Conservation (phyloP, 2,888 invertebrate genomes). For the Ischnus inquisitorius region DNA sequence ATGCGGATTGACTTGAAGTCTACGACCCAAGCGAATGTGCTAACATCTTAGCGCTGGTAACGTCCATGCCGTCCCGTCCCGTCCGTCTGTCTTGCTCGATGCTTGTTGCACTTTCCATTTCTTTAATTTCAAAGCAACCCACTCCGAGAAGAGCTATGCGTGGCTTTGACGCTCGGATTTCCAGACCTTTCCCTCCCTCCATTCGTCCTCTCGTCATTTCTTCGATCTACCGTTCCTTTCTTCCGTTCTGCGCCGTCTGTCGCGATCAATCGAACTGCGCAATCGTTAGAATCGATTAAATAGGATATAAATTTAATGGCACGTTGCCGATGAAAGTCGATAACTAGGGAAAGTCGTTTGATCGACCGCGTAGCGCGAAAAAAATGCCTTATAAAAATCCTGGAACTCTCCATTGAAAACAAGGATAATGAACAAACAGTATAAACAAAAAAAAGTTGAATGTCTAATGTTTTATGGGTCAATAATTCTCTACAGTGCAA, state of each 20-base stretch:
- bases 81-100: conserved; percentile 29
- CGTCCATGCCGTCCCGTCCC: conserved; percentile 18
- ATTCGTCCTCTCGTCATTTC: conserved; percentile 32
- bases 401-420: too few species aligned
- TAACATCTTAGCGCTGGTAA: conserved; percentile 70
- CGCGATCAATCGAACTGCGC: neutral
- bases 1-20: conserved; percentile 75
- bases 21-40: conserved; percentile 70
- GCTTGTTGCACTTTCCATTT: conserved; percentile 78
- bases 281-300: neutral
- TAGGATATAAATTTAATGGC: neutral
- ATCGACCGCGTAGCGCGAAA: too few species aligned
- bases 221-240: conserved; percentile 14
- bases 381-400: too few species aligned
- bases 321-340: neutral
- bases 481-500: too few species aligned
- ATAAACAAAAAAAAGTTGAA: too few species aligned
- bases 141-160: conserved; percentile 24
- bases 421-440: too few species aligned
- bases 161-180: conserved; percentile 56
- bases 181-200: conserved; percentile 17
- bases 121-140: conserved; percentile 65
- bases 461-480: too few species aligned
- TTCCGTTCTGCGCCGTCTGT: conserved; percentile 2
- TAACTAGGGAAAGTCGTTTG: too few species aligned